Conservation (phyloP, 2,113 vertebrate species). For the Notarius quadriscutis region DNA sequence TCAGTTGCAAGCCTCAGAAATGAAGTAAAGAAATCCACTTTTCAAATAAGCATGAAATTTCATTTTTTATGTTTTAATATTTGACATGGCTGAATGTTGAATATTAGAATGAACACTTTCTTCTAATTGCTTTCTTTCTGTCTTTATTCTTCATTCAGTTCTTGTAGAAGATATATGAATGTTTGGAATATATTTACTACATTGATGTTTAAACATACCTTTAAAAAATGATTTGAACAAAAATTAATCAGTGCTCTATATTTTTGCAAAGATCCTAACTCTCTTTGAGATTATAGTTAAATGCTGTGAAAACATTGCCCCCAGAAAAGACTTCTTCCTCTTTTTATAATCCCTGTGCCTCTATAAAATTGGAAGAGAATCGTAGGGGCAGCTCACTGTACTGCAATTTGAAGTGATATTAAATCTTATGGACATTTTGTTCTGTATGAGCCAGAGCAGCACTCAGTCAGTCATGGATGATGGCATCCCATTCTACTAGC, state of each 20-base stretch:
- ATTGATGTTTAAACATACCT: neutral
- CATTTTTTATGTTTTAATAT: slow-evolving; percentile 53
- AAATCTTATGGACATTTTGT: slow-evolving; percentile 28
- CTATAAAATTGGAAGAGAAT: neutral
- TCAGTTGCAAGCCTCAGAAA: slow-evolving; percentile 56
- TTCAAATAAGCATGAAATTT: slow-evolving; percentile 55
- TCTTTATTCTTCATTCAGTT: slow-evolving; percentile 46
- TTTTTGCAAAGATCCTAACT: slow-evolving; percentile 6
- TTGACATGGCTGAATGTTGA: slow-evolving; percentile 58
- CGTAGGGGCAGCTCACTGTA: neutral
- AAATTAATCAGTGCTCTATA: neutral
- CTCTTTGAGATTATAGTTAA: slow-evolving; percentile 15
- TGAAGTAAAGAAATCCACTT: slow-evolving; percentile 61
- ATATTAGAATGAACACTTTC: slow-evolving; percentile 48
- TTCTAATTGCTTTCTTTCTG: slow-evolving; percentile 44
- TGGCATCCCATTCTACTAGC: neutral
- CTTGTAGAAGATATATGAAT: neutral
- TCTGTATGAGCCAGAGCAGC: slow-evolving; percentile 3
- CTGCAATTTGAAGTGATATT: slow-evolving; percentile 4
- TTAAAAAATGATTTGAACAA: neutral
- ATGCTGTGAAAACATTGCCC: slow-evolving; percentile 10
- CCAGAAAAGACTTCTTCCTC: neutral
- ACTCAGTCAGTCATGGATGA: neutral
- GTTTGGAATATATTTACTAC: neutral
- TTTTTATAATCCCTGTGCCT: slow-evolving; percentile 21